Conservation (phyloP, 2,888 invertebrate species). For the Agonopterix subpropinquella region DNA sequence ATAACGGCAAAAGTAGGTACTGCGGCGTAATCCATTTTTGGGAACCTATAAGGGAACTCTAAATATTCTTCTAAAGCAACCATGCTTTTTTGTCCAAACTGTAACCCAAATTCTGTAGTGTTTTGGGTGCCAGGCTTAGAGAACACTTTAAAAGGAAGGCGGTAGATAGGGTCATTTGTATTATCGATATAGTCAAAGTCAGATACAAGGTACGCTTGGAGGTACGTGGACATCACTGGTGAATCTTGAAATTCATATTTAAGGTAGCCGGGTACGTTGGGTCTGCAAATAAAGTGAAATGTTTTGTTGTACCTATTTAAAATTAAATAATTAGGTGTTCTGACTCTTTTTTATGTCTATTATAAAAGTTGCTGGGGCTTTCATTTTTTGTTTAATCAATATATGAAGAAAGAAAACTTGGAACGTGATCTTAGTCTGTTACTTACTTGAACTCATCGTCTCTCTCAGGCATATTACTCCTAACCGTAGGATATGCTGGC, state of each 20-base stretch:
- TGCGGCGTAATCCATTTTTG: constrained; percentile 86
- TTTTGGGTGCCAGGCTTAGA: constrained; percentile 46
- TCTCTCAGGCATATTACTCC: constrained; percentile 53
- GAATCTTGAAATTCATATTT: constrained; percentile 70
- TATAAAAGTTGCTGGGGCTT: too few species aligned
- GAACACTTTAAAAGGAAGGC: constrained; percentile 53
- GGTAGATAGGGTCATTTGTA: constrained; percentile 38
- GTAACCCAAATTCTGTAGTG: constrained; percentile 47
- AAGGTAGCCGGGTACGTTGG: constrained; percentile 30
- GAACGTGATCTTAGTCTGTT: too few species aligned
- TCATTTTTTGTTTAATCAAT: too few species aligned
- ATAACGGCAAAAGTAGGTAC: constrained; percentile 86
- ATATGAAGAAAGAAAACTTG: too few species aligned
- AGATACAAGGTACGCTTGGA: constrained; percentile 86
- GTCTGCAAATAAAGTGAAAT: constrained; percentile 31
- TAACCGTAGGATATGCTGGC: constrained; percentile 38
- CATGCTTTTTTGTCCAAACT: constrained; percentile 60
- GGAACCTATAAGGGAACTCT: constrained; percentile 48
- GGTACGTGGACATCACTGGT: constrained; percentile 84
- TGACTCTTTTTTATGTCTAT: too few species aligned
- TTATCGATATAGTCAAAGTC: constrained; percentile 57
- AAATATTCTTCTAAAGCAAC: constrained; percentile 47
- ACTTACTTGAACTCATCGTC: constrained; percentile 38
- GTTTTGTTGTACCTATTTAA: too few species aligned
- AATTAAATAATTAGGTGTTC: too few species aligned